Percentiles rank a stretch among this genome's conserved stretches.
Evolutionary conservation across 2,888 invertebrate genomes (phyloP).

Genomic region (Dioctria linearis): DNA sequence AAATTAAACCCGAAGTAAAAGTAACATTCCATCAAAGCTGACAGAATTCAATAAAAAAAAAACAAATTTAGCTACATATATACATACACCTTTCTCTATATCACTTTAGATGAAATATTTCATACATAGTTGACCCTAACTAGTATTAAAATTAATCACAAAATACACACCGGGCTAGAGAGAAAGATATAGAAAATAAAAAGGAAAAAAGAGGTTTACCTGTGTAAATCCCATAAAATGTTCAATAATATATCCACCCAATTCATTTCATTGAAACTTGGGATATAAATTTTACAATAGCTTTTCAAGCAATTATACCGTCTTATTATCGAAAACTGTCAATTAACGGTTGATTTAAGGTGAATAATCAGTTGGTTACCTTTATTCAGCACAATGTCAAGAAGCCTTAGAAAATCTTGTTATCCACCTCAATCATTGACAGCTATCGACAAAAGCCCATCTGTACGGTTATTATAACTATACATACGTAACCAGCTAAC

Average conservation of each 20-base stretch:
- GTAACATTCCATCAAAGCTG: neutral
- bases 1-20: neutral
- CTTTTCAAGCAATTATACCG: neutral
- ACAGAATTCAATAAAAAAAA: neutral
- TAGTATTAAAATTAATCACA: neutral
- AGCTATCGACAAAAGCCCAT: constrained; percentile 41
- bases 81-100: neutral
- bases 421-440: constrained; percentile 27
- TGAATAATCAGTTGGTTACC: constrained; percentile 35
- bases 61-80: neutral
- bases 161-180: neutral
- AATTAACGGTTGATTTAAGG: constrained; percentile 51
- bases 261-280: neutral
- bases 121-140: neutral
- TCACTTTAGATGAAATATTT: neutral
- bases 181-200: neutral
- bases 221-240: neutral
- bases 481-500: constrained; percentile 29
- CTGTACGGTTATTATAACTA: constrained; percentile 32
- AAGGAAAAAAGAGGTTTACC: neutral
- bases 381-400: constrained; percentile 44
- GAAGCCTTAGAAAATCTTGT: constrained; percentile 43
- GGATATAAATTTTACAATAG: neutral
- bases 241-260: neutral
- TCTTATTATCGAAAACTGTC: constrained; percentile 28